phyloP scores from a whole-genome alignment of 2,797 vertebrate genomes.

The Anguilla marmorata region DNA sequence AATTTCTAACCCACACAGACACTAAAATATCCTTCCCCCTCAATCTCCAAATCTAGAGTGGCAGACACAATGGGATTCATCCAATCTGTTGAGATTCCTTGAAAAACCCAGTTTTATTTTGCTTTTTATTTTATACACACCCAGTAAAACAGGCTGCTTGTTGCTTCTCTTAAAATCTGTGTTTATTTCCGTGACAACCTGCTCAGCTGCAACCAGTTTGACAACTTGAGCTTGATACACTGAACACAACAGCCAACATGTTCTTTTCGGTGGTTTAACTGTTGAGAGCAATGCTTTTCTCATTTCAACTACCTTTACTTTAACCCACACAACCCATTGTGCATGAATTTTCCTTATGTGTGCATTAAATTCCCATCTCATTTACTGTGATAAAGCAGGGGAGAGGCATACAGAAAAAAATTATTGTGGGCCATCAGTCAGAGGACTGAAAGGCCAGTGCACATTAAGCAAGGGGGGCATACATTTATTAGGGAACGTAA shows the following conservation, averaged over 20 bases:
- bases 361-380: too few species aligned
- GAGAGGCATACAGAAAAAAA: too few species aligned
- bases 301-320: too few species aligned
- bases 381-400: too few species aligned
- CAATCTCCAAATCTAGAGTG: not conserved
- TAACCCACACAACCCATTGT: too few species aligned
- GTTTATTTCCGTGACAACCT: conserved; percentile 2
- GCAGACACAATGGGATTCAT: not conserved
- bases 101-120: not conserved
- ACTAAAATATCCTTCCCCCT: too few species aligned
- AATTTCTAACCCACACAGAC: not conserved
- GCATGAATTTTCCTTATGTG: too few species aligned
- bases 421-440: too few species aligned
- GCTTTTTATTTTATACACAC: not conserved
- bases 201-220: not conserved
- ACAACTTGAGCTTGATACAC: not conserved
- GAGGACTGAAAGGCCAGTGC: too few species aligned
- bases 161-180: conserved; percentile 5
- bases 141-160: not conserved
- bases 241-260: not conserved
- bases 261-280: not conserved
- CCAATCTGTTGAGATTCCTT: not conserved
- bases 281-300: not conserved
- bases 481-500: too few species aligned
- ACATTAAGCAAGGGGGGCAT: too few species aligned